A percentile compares a stretch with the other conserved stretches of the same genome.
Conservation (phyloP, 2,888 invertebrate genomes). For the Brachypalpus laphriformis region DNA sequence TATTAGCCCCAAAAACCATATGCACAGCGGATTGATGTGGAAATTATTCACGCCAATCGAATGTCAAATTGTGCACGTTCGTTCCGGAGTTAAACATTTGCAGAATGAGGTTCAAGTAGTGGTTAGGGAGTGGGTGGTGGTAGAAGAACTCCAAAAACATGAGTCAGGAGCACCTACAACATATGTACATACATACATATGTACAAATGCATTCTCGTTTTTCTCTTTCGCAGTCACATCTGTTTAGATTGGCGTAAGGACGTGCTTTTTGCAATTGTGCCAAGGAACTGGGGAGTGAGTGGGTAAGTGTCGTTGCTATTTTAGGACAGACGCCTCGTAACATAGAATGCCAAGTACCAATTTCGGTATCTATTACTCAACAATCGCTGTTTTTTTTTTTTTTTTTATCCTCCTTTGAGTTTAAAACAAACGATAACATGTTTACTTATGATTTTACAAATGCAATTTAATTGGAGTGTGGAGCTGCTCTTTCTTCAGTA, state of each 20-base stretch:
- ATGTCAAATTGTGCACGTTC: conserved; percentile 73
- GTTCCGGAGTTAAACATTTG: conserved; percentile 64
- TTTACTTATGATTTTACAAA: conserved; percentile 48
- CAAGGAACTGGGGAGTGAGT: background rate
- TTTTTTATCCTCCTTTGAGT: background rate
- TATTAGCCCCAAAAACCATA: conserved; percentile 68
- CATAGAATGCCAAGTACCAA: conserved; percentile 27
- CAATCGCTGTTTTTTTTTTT: conserved; percentile 8
- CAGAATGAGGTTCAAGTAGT: conserved; percentile 65
- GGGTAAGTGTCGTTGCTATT: conserved; percentile 3
- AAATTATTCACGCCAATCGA: conserved; percentile 74
- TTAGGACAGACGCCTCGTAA: conserved; percentile 24
- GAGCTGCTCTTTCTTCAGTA: background rate
- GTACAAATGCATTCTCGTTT: conserved; percentile 15
- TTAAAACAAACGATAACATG: conserved; percentile 51
- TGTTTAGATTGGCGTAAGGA: conserved; percentile 47
- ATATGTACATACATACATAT: too few relatives aligned
- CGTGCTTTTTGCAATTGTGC: conserved; percentile 22
- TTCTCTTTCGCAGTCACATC: conserved; percentile 30
- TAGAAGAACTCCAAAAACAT: conserved; percentile 8
- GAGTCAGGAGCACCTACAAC: conserved; percentile 1
- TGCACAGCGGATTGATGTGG: conserved; percentile 69
- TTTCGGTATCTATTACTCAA: conserved; percentile 15
- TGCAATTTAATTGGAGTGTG: conserved; percentile 39
- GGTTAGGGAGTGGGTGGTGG: conserved; percentile 8